Conservation (phyloP, 2,797 vertebrate species). For the Enteromius mattozi region DNA sequence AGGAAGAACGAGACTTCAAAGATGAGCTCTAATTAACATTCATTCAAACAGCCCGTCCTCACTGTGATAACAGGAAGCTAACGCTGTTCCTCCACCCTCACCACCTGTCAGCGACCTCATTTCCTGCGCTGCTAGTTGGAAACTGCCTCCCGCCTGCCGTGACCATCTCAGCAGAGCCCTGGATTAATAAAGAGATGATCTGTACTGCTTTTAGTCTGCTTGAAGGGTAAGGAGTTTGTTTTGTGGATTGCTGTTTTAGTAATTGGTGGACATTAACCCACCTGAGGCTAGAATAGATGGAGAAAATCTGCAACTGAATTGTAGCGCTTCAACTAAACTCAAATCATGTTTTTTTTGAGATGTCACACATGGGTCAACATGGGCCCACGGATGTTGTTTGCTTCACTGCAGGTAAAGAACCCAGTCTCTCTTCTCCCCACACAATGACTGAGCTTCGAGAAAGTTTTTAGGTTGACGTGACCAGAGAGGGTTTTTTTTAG, state of each 20-base stretch:
- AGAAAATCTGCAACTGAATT: background rate
- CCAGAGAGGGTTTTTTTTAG: background rate
- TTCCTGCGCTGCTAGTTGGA: constrained; percentile 70
- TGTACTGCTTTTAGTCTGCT: constrained; percentile 13
- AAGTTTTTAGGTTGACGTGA: background rate
- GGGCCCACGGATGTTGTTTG: background rate
- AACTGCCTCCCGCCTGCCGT: constrained; percentile 62
- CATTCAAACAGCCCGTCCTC: constrained; percentile 74
- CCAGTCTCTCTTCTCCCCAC: background rate
- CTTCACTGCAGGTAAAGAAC: background rate
- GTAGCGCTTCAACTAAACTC: constrained; percentile 2
- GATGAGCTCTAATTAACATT: constrained; percentile 76
- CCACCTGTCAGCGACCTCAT: constrained; percentile 81
- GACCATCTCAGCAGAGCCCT: constrained; percentile 26
- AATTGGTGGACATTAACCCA: constrained; percentile 30
- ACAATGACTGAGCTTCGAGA: background rate
- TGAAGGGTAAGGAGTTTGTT: background rate
- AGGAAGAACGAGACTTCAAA: constrained; percentile 60
- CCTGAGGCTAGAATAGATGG: constrained; percentile 23
- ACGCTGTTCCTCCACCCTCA: constrained; percentile 68
- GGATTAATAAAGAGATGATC: constrained; percentile 40
- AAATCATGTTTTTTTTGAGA: constrained; percentile 1
- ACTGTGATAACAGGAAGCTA: constrained; percentile 74
- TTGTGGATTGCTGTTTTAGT: constrained; percentile 28
- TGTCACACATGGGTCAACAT: background rate